Base-by-base conservation (phyloP, 2,888 invertebrate genomes). In the Tribolium freemani region DNA sequence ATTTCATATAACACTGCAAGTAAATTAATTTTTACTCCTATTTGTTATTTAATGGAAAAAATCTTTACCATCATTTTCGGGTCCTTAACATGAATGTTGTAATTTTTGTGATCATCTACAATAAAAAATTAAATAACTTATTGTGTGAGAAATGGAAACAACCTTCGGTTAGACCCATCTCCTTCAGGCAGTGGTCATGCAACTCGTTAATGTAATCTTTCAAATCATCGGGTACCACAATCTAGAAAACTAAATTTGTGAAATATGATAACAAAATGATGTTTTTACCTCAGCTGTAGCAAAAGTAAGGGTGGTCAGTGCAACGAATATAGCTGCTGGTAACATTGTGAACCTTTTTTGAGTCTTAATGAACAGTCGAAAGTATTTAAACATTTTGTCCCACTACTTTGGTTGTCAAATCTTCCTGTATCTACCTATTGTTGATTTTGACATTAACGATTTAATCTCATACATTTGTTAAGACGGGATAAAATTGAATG, bases 1-100 rank as follows among this genome's bases (percentile, higher is more conserved):
- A 84, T 71, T 83, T 81, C 83, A 84, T 83, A 61, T 84, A 84
- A 63, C 84, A 83, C 84, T 84, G 63, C 75, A 84, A 67, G 26
- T 26, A n/a, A 57, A 9, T 13, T 31, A 1, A 58, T 44, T 11
- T 3, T 38, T 31, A 6, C 5, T 57, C 4, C 10, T 5, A 30
- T 51, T 31, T 10, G 5, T 44, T n/a, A 44, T 9, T n/a, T 16
- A 20, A 13, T 63, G 1, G 3, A 50, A 11, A 57, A 58, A 11
- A 21, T 26, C 9, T 8, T 76, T 75, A 81, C 81, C 78, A 78
- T 79, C 58, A 81, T 76, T 76, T 81, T 80, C 8, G 74, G 70
- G 57, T 81, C 77, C 48, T 82, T 80, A n/a, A 78, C 69, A 21
- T 61, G 63, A 5, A 81, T 73, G 51, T 81, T 77, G 53, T 81